A percentile compares a stretch with the other conserved stretches of the same genome.
These are phyloP conservation scores for Marmota monax DNA, from an alignment of 2,113 vertebrate species.

Conservation along the genomic window DNA sequence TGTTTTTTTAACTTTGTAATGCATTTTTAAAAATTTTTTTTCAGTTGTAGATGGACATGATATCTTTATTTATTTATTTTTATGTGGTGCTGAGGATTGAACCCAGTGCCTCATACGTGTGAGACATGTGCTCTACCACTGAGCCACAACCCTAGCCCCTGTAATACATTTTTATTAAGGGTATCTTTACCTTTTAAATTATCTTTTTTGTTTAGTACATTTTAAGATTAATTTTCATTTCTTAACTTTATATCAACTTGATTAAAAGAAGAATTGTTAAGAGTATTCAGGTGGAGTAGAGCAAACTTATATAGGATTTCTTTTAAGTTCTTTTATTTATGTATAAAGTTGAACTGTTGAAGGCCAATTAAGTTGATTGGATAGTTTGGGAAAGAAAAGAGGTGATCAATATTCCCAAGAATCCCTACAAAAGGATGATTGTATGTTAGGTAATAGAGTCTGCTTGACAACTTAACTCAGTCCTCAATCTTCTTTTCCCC, in stretches of 20 bases:
- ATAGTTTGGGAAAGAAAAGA: slow-evolving; percentile 16
- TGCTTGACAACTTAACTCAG: background rate
- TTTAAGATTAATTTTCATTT: slow-evolving; percentile 51
- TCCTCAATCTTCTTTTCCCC: background rate
- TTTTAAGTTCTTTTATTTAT: background rate
- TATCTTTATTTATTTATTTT: no score
- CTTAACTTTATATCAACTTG: slow-evolving; percentile 4
- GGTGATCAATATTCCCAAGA: background rate
- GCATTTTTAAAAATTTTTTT: no score
- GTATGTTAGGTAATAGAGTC: background rate
- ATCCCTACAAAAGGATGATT: background rate
- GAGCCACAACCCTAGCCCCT: no score
- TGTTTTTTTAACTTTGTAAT: slow-evolving; percentile 49
- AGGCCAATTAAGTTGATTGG: background rate
- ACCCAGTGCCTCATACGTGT: no score
- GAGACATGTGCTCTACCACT: no score
- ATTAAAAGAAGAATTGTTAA: slow-evolving; percentile 25
- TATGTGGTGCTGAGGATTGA: no score
- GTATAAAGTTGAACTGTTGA: background rate
- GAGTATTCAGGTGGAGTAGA: background rate
- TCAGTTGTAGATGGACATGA: no score
- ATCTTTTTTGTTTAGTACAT: slow-evolving; percentile 15
- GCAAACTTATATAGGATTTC: slow-evolving; percentile 16
- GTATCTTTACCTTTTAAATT: slow-evolving; percentile 31
- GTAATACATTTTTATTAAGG: slow-evolving; percentile 5